Percentiles rank a stretch among this genome's conserved stretches.
Evolutionary conservation across 2,888 invertebrate species (phyloP).

Genomic region (Sialis fuliginosa): DNA sequence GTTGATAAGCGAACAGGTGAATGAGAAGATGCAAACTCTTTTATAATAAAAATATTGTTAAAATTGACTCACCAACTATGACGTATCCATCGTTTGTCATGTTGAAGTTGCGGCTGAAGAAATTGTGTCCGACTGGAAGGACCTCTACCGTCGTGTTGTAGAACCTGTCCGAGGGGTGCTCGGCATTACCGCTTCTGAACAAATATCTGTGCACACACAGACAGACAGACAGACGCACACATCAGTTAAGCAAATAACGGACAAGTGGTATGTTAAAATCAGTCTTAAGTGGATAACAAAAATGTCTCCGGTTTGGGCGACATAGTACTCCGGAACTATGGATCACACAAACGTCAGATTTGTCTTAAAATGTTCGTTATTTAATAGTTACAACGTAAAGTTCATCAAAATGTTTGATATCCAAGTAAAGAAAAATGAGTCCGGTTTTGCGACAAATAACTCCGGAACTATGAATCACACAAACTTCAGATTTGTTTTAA

Average conservation of each 20-base stretch:
- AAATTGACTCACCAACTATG: slow-evolving; percentile 37
- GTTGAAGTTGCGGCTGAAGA: slow-evolving; percentile 32
- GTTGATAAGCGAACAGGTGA: no score
- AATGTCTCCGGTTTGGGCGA: slow-evolving; percentile 2
- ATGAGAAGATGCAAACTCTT: no score
- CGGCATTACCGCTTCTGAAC: slow-evolving; percentile 76
- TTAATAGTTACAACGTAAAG: not conserved
- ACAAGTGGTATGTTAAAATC: not conserved
- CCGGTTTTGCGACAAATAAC: no score
- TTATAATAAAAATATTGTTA: not conserved
- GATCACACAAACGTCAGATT: no score
- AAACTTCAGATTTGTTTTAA: no score
- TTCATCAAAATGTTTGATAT: not conserved
- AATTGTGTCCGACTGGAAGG: slow-evolving; percentile 29
- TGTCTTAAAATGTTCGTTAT: not conserved
- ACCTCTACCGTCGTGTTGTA: slow-evolving; percentile 76
- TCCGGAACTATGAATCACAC: no score
- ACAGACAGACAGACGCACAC: slow-evolving; percentile 5
- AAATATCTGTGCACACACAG: slow-evolving; percentile 39
- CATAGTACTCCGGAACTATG: no score
- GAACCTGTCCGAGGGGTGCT: slow-evolving; percentile 77
- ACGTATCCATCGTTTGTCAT: slow-evolving; percentile 49
- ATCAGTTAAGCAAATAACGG: slow-evolving; percentile 2
- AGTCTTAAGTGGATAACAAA: not conserved
- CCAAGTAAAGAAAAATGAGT: not conserved